phyloP scores from a whole-genome alignment of 2,113 vertebrate genomes.

The Megaleporinus macrocephalus region DNA sequence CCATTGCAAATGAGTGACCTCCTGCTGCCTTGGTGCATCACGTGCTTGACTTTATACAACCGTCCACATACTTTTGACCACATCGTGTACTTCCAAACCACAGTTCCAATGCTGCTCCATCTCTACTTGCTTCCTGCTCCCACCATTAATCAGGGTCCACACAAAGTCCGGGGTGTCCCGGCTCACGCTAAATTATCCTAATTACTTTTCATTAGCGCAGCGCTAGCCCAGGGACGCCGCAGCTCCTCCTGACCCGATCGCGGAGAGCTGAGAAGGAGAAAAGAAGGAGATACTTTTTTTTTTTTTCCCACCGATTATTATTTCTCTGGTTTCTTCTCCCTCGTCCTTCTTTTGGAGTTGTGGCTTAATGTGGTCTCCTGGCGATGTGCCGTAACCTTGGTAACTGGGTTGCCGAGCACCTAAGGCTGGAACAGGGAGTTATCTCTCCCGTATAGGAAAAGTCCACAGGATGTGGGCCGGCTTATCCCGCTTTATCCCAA shows the following conservation, averaged over 20 bases:
- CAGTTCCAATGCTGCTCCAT: neutral
- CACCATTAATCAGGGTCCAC: slow-evolving; percentile 49
- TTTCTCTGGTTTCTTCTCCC: slow-evolving; percentile 5
- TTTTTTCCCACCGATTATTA: neutral
- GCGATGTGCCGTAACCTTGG: slow-evolving; percentile 44
- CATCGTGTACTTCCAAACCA: no score
- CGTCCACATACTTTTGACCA: no score
- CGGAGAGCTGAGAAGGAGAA: neutral
- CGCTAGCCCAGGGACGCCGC: slow-evolving; percentile 26
- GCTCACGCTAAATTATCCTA: slow-evolving; percentile 47
- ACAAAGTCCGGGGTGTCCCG: slow-evolving; percentile 12
- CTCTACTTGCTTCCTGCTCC: neutral
- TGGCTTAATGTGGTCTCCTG: slow-evolving; percentile 52
- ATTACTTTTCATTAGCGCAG: slow-evolving; percentile 57
- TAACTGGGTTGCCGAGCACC: slow-evolving; percentile 39
- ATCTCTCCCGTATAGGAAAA: slow-evolving; percentile 34
- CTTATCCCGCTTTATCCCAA: slow-evolving; percentile 27
- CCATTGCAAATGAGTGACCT: no score
- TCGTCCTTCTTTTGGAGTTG: slow-evolving; percentile 49
- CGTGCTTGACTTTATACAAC: no score
- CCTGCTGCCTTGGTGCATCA: no score
- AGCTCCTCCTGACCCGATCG: slow-evolving; percentile 25
- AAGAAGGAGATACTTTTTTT: neutral
- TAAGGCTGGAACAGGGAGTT: slow-evolving; percentile 29
- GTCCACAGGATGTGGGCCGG: slow-evolving; percentile 31